Evolutionary conservation across 2,888 invertebrate species (phyloP), one percentile per base, ranked within the genome.

Genomic region (Melikaiella ostensackeni): DNA sequence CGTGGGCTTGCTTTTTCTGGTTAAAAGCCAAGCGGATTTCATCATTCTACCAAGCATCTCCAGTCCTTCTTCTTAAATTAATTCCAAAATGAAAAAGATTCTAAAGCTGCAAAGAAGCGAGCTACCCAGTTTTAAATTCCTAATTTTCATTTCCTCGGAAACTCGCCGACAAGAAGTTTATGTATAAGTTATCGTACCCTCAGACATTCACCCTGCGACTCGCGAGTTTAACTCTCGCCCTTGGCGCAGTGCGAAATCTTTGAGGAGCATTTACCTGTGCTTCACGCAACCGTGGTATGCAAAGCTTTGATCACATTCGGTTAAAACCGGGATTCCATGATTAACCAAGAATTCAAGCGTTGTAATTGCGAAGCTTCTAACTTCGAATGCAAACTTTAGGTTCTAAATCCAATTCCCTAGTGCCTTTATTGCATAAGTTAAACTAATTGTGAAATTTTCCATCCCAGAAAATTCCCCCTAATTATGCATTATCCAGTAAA

Each of bases 191-290:
- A 81, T 81, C 78, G 79, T 78, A 82, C 79, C 82, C 83, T 86
- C 84, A 84, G 86, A 84, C 79, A 84, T 84, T 84, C 82, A 82
- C 81, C 82, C 82, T 78, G 77, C 76, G 38, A 77, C 77, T 75
- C 63, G 82, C 55, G 74, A 81, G 83, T 74, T 79, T 27, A 80
- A 42, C 75, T 75, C 80, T 80, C 77, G 75, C 80, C 79, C 79
- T 75, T 74, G 62, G 81, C 77, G 64, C 73, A 61, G 24, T 62
- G 75, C 78, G 73, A 79, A 82, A 76, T 82, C 83, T 79, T 81
- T 77, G 73, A 77, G 83, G 86, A 87, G 86, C 83, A 84, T 87
- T 87, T 86, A 76, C 83, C 77, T 80, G 46, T 46, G 81, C 78
- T 83, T 75, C 82, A 79, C 86, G 80, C 83, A 78, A 82, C 66